Conservation (phyloP, 2,113 vertebrate genomes). For the Addax nasomaculatus region DNA sequence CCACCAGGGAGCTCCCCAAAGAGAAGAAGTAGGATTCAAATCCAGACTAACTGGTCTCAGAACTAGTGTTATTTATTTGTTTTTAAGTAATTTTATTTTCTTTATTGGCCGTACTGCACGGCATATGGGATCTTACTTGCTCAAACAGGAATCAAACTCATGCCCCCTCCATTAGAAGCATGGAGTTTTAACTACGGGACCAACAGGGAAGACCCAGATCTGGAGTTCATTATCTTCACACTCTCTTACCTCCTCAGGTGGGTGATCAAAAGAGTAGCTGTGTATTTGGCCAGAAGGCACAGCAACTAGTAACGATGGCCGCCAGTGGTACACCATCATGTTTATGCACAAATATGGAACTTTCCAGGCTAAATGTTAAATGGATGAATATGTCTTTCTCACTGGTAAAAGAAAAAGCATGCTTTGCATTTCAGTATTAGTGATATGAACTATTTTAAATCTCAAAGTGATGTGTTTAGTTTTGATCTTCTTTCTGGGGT, state of each 20-base stretch:
- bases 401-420: not conserved
- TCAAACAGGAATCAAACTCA: not conserved
- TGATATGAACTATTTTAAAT: not conserved
- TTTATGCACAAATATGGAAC: not conserved
- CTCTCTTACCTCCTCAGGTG: not conserved
- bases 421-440: not conserved
- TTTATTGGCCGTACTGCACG: rapidly evolving
- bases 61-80: not conserved
- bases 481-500: not conserved
- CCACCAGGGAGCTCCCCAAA: no score
- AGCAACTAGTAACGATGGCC: not conserved
- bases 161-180: not conserved
- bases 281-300: not conserved
- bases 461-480: not conserved
- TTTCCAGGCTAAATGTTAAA: not conserved
- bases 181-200: not conserved
- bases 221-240: not conserved
- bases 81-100: not conserved
- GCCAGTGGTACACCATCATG: not conserved
- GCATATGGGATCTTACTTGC: not conserved
- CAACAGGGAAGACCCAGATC: not conserved
- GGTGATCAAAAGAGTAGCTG: not conserved
- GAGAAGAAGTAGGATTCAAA: not conserved
- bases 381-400: not conserved
- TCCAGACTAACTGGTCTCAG: not conserved